Conservation (phyloP, 2,888 invertebrate species). For the Standfussiana lucernea region DNA sequence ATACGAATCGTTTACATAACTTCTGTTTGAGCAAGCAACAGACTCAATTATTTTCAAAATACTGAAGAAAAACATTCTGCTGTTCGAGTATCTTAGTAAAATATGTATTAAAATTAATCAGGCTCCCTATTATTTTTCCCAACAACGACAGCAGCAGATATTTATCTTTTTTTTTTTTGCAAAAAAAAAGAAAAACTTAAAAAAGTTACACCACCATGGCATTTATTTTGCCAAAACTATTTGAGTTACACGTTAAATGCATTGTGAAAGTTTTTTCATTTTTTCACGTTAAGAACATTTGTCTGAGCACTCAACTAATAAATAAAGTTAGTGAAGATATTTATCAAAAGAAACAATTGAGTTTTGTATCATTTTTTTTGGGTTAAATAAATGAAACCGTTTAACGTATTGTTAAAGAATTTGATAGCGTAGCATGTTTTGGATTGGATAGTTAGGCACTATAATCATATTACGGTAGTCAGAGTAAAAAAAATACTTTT, state of each 20-base stretch:
- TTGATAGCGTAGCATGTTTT: neutral
- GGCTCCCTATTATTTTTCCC: neutral
- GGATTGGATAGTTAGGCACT: neutral
- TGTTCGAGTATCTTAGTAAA: neutral
- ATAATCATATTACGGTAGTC: neutral
- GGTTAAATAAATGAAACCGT: slow-evolving; percentile 18
- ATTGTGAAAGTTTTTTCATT: slow-evolving; percentile 61
- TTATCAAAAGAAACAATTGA: slow-evolving; percentile 48
- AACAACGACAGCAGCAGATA: neutral
- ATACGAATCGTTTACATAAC: neutral
- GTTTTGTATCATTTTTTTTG: slow-evolving; percentile 31
- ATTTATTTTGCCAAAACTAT: slow-evolving; percentile 36
- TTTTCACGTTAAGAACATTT: slow-evolving; percentile 40
- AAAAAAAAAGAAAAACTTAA: slow-evolving; percentile 12
- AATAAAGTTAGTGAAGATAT: slow-evolving; percentile 56
- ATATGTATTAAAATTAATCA: neutral
- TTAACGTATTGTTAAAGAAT: neutral
- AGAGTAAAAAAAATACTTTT: neutral
- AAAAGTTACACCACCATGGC: neutral
- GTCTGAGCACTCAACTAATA: slow-evolving; percentile 50
- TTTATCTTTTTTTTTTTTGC: neutral
- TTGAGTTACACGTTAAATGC: slow-evolving; percentile 45
- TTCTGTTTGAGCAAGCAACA: neutral
- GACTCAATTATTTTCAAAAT: neutral
- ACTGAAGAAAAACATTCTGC: neutral